Base-by-base conservation (phyloP, 2,888 invertebrate species). In the Caenorhabditis afra region DNA sequence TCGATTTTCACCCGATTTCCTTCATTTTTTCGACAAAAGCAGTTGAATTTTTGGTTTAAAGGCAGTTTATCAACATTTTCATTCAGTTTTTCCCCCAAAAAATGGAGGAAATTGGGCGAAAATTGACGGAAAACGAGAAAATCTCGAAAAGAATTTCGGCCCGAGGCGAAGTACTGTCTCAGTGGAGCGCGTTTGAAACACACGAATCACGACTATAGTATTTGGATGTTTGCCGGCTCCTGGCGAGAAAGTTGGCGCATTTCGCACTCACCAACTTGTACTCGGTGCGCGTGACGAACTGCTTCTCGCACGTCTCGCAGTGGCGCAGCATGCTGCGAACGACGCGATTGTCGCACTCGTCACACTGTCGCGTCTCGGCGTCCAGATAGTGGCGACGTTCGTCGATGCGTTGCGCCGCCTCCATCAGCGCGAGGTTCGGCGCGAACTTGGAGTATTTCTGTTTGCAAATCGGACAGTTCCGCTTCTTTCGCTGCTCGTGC, bases 401-500 rank as follows among this genome's bases (percentile, higher is more conserved):
- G 14, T 77, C 77, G 53, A 77, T 65, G 52, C 77, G 39, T 39
- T 77, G 57, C n/a, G 58, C 44, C 4, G 53, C 77, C 39, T 77
- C 76, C 68, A 77, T 77, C 35, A 77, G 44, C 11, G 77, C 64
- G 44, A 77, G 39, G 12, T 77, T 77, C n/a, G 77, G 77, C 18
- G 70, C 57, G 16, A 65, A 70, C 7, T 77, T 77, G 7, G 68
- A 59, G 44, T 77, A 77, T 18, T 77, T 77, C 12, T 68, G 23
- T n/a, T 70, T 65, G 70, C 77, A 77, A 8, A 64, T 58, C n/a
- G 57, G 47, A 14, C 77, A 77, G 41, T 65, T 44, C 5, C 70
- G 23, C 49, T 70, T 77, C 29, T 70, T 77, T 16, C 77, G 52
- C 23, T 77, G 77, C 22, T 77, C 77, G 23, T 55, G 57, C 29